Percentiles rank a stretch among this genome's conserved stretches.
Conservation (phyloP, 2,797 vertebrate genomes). For the Syncerus caffer region DNA sequence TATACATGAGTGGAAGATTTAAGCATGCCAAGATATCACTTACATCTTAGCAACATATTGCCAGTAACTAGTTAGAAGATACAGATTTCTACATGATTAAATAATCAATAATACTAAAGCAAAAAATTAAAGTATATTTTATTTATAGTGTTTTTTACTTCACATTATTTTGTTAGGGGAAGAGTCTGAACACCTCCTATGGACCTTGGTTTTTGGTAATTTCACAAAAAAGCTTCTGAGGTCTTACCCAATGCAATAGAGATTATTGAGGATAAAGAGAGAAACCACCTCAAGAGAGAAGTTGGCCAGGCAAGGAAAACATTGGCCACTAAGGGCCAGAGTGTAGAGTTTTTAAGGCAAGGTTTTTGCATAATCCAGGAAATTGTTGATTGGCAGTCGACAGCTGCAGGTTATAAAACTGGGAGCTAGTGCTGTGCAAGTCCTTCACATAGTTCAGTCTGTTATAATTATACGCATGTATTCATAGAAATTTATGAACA, state of each 20-base stretch:
- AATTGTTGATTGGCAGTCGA: neutral
- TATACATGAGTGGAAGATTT: neutral
- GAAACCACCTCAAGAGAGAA: neutral
- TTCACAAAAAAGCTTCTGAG: rapidly evolving
- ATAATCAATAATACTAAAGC: neutral
- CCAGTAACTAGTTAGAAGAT: neutral
- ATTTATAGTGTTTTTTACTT: neutral
- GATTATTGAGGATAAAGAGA: neutral
- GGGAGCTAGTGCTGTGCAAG: neutral
- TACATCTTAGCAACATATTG: neutral
- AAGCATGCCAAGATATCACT: neutral
- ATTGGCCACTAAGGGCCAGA: neutral
- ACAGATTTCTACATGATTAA: neutral
- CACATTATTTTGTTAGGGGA: neutral
- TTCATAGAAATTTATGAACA: neutral
- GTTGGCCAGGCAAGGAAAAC: neutral
- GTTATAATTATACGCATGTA: neutral
- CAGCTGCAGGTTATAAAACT: neutral
- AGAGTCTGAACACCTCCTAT: neutral
- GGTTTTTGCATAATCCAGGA: neutral
- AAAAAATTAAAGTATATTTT: neutral
- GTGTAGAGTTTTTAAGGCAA: neutral
- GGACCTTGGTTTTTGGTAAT: neutral
- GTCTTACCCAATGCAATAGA: neutral
- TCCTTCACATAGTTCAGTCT: neutral